phyloP scores from a whole-genome alignment of 1,140 invertebrate genomes.

The Lanistes nyassanus region DNA sequence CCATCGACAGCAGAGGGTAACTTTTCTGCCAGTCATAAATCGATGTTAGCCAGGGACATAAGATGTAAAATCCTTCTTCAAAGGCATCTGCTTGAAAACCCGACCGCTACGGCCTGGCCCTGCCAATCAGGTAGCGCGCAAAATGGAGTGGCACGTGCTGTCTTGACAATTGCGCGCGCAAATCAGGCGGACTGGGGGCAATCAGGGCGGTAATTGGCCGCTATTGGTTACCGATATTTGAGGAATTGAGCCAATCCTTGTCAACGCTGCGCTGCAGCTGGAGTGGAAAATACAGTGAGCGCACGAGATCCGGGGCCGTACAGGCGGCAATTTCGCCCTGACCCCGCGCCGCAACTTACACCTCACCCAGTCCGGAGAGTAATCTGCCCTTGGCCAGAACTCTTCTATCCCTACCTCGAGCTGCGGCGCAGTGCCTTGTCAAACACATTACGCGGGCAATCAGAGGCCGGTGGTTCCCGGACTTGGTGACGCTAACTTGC shows the following conservation, averaged over 20 bases:
- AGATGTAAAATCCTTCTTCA: no score
- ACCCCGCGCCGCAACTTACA: conserved; percentile 20
- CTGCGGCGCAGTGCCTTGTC: conserved; percentile 20
- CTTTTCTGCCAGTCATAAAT: no score
- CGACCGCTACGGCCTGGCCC: background rate
- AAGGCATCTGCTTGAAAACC: no score
- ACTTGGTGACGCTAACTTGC: conserved; percentile 9
- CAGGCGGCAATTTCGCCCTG: conserved; percentile 28
- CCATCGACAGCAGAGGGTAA: no score
- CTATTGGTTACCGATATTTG: conserved; percentile 33
- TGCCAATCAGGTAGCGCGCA: background rate
- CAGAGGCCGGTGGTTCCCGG: conserved; percentile 1
- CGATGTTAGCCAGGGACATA: no score
- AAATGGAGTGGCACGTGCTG: background rate
- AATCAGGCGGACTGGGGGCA: conserved; percentile 20
- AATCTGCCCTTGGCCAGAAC: conserved; percentile 22
- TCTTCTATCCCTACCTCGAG: background rate
- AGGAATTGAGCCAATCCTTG: conserved; percentile 30
- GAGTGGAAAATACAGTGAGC: conserved; percentile 27
- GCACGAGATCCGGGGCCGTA: conserved; percentile 14
- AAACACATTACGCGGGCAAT: conserved; percentile 32
- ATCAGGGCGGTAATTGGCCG: conserved; percentile 28
- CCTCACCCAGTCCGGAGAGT: conserved; percentile 3
- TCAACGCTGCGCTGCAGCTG: conserved; percentile 19
- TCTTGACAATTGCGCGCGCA: conserved; percentile 19